Evolutionary conservation across 2,797 vertebrate genomes (phyloP), one percentile per base, ranked within the genome.

Genomic region (Phalanger gymnotis): DNA sequence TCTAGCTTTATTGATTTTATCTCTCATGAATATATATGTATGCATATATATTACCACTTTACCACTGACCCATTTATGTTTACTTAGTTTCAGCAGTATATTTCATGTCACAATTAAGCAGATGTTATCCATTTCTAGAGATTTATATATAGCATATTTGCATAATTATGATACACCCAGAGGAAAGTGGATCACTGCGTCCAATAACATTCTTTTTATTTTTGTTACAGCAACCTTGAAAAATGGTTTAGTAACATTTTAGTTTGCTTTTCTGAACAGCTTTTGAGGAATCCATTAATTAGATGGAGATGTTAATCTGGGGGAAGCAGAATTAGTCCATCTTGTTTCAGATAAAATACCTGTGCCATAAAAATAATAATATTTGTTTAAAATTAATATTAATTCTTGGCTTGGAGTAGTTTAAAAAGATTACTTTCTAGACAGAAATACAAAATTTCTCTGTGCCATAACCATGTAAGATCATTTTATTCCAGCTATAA

Each of bases 141-240:
- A 34, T 34, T 34, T 5, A 2, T 12, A n/a, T 10, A 7, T 9
- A 6, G 0, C 3, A 25, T 9, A 31, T 93, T 94, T 95, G 93
- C 90, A 95, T 94, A 95, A 47, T 94, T 96, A 94, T 94, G 90
- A 93, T 52, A 34, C 52, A 92, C 7, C 34, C 31, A 27, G 58
- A 57, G 66, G 92, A 61, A 73, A 92, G 52, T 61, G 22, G 34
- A 28, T 25, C 30, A 0, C 1, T 51, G 54, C 31, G 5, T 1
- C n/a, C 52, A 66, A 0, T 87, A n/a, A 7, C 4, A n/a, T 40
- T 30, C 4, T 90, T 14, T 1, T 47, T 40, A 47, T 47, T 55
- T 30, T 58, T 11, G 54, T 47, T 28, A 2, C 27, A 30, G 51
- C 0, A 89, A 90, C 91, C 34, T 7, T 16, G 25, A n/a, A 58